A percentile compares a stretch with the other conserved stretches of the same genome.
These are phyloP conservation scores for Drosophila orena DNA, from an alignment of 1,140 invertebrate genomes.

Conservation along the genomic window DNA sequence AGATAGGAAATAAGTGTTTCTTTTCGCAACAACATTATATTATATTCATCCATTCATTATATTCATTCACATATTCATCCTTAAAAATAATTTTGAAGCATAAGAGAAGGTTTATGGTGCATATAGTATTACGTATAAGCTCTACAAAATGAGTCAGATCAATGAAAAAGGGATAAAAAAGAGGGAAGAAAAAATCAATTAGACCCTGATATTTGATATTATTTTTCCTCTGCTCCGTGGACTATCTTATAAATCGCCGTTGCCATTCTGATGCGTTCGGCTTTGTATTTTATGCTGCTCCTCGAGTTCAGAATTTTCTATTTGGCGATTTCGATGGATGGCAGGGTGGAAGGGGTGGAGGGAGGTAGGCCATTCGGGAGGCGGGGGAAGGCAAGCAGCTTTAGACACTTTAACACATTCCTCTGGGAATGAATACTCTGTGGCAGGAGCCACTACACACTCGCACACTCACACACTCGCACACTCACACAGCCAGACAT, in stretches of 20 bases:
- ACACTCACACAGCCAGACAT: constrained; percentile 14
- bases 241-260: constrained; percentile 19
- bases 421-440: constrained; percentile 57
- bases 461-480: constrained; percentile 19
- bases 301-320: constrained; percentile 12
- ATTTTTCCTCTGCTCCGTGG: not conserved
- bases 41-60: no score
- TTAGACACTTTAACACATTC: constrained; percentile 74
- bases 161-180: not conserved
- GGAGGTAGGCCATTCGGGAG: not conserved
- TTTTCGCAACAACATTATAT: no score
- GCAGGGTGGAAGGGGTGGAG: not conserved
- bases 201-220: constrained; percentile 14
- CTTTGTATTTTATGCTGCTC: constrained; percentile 14
- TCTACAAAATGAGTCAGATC: not conserved
- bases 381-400: constrained; percentile 51
- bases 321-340: constrained; percentile 10
- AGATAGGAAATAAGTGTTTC: no score
- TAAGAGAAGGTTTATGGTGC: no score
- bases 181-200: constrained; percentile 2
- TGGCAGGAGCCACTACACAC: constrained; percentile 11
- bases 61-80: no score
- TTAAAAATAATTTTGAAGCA: no score
- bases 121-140: no score
- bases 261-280: constrained; percentile 16